These are phyloP conservation scores for Carassius carassius DNA, from an alignment of 2,113 vertebrate species.

Conservation along the genomic window DNA sequence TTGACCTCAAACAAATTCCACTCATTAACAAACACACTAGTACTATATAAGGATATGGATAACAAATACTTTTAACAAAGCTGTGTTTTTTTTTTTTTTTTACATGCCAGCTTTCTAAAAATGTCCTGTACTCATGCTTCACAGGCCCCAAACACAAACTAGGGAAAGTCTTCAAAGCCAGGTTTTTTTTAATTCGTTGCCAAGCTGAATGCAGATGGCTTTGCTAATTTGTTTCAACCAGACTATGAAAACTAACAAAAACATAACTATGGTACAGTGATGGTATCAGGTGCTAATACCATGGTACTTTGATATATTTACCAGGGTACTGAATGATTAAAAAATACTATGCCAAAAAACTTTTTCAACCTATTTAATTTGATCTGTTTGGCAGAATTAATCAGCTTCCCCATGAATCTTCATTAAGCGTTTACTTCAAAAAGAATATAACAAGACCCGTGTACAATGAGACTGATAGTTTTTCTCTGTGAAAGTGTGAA, in stretches of 20 bases:
- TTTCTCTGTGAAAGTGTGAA: not conserved
- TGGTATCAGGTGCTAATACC: not conserved
- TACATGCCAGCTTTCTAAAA: slow-evolving; percentile 2
- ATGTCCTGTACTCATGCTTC: slow-evolving; percentile 20
- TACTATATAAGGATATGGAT: slow-evolving; percentile 28
- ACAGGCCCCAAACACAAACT: slow-evolving; percentile 12
- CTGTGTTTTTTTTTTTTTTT: not conserved
- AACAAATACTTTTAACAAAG: slow-evolving; percentile 35
- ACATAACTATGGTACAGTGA: not conserved
- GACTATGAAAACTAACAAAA: not conserved
- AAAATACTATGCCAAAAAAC: not conserved
- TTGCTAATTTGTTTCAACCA: not conserved
- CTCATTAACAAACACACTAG: slow-evolving; percentile 19
- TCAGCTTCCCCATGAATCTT: not conserved
- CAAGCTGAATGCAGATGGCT: slow-evolving; percentile 17
- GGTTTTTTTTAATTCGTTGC: not conserved
- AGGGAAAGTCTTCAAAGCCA: slow-evolving; percentile 4
- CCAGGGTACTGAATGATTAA: not conserved
- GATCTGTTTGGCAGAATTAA: not conserved
- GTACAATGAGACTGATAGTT: not conserved
- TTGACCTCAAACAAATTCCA: slow-evolving; percentile 31
- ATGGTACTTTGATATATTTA: not conserved
- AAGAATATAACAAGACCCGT: not conserved
- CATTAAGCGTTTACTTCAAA: not conserved
- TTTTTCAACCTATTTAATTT: not conserved